Evolutionary conservation across 2,113 vertebrate species (phyloP).

Genomic region (Apteryx owenii): DNA sequence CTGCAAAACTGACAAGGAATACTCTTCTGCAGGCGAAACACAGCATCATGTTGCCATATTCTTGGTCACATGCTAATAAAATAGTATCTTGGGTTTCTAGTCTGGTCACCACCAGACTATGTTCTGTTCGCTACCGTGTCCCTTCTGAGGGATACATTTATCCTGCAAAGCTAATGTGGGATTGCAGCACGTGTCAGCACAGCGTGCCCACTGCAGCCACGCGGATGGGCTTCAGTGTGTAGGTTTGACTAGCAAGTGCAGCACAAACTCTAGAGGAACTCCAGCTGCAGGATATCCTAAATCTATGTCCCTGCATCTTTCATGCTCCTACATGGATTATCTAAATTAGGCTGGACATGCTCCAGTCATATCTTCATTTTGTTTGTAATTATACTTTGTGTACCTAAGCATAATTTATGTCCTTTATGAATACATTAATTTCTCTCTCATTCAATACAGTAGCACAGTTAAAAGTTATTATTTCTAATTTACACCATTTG

Average conservation of each 20-base stretch:
- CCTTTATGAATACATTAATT: not conserved
- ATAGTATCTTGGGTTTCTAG: not conserved
- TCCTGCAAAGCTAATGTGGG: not conserved
- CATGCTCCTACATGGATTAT: not conserved
- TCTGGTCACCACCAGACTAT: not conserved
- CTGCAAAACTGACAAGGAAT: not conserved
- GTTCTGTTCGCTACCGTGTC: not conserved
- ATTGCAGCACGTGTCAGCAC: accelerated
- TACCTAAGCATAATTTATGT: not conserved
- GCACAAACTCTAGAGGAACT: no score
- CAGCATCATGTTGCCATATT: not conserved
- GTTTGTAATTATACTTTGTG: not conserved
- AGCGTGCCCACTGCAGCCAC: not conserved
- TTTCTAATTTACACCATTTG: not conserved
- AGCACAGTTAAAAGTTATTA: not conserved
- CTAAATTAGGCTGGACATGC: no score
- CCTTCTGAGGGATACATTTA: accelerated
- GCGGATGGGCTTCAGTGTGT: accelerated
- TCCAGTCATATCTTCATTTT: not conserved
- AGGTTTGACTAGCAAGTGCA: not conserved
- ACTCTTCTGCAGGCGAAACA: not conserved
- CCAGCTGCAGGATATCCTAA: not conserved
- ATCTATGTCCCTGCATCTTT: not conserved
- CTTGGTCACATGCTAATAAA: not conserved
- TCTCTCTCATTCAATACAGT: no score